Base-by-base conservation (phyloP, 2,888 invertebrate genomes). In the Agrotis puta region DNA sequence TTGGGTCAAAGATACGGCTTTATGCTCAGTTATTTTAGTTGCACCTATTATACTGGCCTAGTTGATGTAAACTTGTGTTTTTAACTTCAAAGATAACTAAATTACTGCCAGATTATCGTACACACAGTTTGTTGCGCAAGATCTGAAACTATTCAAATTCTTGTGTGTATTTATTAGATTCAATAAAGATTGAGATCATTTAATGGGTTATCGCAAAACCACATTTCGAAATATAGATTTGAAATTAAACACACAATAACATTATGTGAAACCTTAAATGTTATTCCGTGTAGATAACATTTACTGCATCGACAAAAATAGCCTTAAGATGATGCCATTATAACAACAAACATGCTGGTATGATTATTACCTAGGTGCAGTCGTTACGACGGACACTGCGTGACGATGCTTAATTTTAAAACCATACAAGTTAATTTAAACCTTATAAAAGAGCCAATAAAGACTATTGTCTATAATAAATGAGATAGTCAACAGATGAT, bases 261-360 rank as follows among this genome's bases (percentile, higher is more conserved):
- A 61, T 61, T 59, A 65, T 74, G 62, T 64, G 71, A 70, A 76
- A 64, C 64, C 67, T 75, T 22, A 74, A 70, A 85, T 74, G 85
- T 81, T 75, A 75, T 73, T 72, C 45, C 69, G 66, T 65, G 65
- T 47, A 65, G 59, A 82, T 72, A 86, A 78, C 50, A 76, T 50
- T 82, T 75, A 85, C 78, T 67, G 75, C 87, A 88, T 88, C 88
- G 89, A 88, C 88, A 65, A 85, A 90, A 90, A 91, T 90, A 90
- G 84, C 85, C 74, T 81, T 81, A 70, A 79, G 76, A 85, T 90
- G 87, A 89, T 88, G 88, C 83, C 85, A 88, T 85, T 86, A 80
- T 80, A 82, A 85, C 81, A 87, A 85, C 80, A 86, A 84, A 83
- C 79, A 81, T 47, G 71, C 70, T 69, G 79, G 78, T 69, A 58